These are phyloP conservation scores for Alexandromys fortis DNA, from an alignment of 2,113 vertebrate genomes.

Conservation along the genomic window DNA sequence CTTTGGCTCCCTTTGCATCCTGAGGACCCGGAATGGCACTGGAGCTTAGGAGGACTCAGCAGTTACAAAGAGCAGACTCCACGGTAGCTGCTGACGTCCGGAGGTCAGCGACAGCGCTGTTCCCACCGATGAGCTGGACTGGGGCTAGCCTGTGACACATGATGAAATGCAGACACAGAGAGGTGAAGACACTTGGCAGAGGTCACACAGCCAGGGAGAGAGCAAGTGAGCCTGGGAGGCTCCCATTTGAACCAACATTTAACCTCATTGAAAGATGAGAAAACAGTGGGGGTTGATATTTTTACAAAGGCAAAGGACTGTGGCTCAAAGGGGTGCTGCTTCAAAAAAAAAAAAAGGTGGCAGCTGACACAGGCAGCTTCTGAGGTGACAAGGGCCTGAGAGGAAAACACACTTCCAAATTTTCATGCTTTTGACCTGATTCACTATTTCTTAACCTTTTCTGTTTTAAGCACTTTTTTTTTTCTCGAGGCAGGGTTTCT, in stretches of 20 bases:
- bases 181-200: background rate
- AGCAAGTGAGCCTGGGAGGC: background rate
- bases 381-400: background rate
- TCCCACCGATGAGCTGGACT: background rate
- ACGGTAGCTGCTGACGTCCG: background rate
- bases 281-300: background rate
- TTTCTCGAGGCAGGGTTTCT: too few relatives aligned
- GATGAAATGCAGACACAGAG: background rate
- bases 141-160: background rate
- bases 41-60: rapidly evolving
- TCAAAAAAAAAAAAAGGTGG: constrained; percentile 14
- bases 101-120: background rate
- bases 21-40: background rate
- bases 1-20: background rate
- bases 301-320: background rate
- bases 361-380: background rate
- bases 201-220: background rate
- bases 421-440: background rate
- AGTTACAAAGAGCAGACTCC: background rate
- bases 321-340: background rate
- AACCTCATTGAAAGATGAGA: constrained; percentile 12
- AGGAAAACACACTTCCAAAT: background rate
- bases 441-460: background rate
- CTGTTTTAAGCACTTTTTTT: background rate
- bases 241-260: background rate